Evolutionary conservation across 2,888 invertebrate species (phyloP).

Genomic region (Morpho deidamia): DNA sequence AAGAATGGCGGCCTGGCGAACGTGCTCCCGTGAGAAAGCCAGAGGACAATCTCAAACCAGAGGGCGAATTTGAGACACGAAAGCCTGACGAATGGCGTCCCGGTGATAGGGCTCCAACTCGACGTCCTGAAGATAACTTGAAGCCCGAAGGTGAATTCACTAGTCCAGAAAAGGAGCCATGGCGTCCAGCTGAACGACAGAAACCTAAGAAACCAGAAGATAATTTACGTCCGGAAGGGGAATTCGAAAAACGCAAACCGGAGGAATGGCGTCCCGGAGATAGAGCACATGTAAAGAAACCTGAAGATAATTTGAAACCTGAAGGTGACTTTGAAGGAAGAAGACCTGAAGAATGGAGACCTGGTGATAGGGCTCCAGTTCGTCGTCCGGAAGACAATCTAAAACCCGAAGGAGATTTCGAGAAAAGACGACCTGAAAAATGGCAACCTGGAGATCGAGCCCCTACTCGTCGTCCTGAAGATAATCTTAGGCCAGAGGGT

Average conservation of each 20-base stretch:
- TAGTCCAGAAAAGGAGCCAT: slow-evolving; percentile 55
- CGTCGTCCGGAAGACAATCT: slow-evolving; percentile 61
- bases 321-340: slow-evolving; percentile 67
- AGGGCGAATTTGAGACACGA: slow-evolving; percentile 45
- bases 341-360: slow-evolving; percentile 53
- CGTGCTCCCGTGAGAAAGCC: slow-evolving; percentile 73
- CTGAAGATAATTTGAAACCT: slow-evolving; percentile 73
- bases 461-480: slow-evolving; percentile 55
- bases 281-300: slow-evolving; percentile 51
- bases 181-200: slow-evolving; percentile 53
- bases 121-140: slow-evolving; percentile 72
- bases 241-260: slow-evolving; percentile 64
- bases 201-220: slow-evolving; percentile 68
- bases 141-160: slow-evolving; percentile 73
- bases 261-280: slow-evolving; percentile 73
- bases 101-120: slow-evolving; percentile 49
- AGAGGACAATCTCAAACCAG: slow-evolving; percentile 55
- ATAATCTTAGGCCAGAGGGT: slow-evolving; percentile 74
- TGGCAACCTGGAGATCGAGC: slow-evolving; percentile 56
- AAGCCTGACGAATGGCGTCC: slow-evolving; percentile 51
- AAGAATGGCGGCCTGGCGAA: slow-evolving; percentile 72
- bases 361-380: slow-evolving; percentile 63
- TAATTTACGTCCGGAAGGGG: slow-evolving; percentile 78
- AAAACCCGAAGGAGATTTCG: slow-evolving; percentile 35
- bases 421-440: slow-evolving; percentile 49